Percentiles rank a stretch among this genome's conserved stretches.
These are phyloP conservation scores for Ceyx erithaca DNA, from an alignment of 2,797 vertebrate genomes.

Conservation along the genomic window DNA sequence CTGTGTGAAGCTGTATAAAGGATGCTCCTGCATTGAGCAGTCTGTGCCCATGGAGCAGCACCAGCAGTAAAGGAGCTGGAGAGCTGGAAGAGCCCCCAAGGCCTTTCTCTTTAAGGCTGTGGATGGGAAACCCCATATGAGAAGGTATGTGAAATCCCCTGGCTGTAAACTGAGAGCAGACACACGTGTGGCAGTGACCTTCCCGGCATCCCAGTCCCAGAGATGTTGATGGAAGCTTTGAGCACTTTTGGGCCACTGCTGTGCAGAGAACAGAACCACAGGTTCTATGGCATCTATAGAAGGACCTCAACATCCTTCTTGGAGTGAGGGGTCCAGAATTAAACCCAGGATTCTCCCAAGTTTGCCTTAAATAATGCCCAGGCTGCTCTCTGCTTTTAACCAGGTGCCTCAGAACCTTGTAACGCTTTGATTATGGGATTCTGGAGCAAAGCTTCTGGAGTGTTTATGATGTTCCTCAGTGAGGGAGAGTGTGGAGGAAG, in stretches of 20 bases:
- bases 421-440: not conserved
- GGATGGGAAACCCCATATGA: not conserved
- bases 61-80: not conserved
- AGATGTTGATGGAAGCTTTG: not conserved
- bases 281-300: no score
- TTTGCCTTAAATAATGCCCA: not conserved
- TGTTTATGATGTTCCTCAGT: not conserved
- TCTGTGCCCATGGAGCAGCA: not conserved
- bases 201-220: not conserved
- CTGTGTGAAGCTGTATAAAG: not conserved
- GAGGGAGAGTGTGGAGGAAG: not conserved
- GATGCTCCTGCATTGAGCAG: not conserved
- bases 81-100: not conserved
- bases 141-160: not conserved
- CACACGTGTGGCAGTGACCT: not conserved
- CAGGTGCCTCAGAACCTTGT: not conserved
- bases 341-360: not conserved
- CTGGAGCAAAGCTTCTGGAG: not conserved
- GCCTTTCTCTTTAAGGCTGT: not conserved
- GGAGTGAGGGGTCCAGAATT: not conserved
- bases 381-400: not conserved
- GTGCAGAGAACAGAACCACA: not conserved
- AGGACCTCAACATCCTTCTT: not conserved
- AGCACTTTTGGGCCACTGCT: rapidly evolving
- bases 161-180: not conserved